Conservation (phyloP, 1,140 invertebrate genomes). For the Kradibia gibbosae region DNA sequence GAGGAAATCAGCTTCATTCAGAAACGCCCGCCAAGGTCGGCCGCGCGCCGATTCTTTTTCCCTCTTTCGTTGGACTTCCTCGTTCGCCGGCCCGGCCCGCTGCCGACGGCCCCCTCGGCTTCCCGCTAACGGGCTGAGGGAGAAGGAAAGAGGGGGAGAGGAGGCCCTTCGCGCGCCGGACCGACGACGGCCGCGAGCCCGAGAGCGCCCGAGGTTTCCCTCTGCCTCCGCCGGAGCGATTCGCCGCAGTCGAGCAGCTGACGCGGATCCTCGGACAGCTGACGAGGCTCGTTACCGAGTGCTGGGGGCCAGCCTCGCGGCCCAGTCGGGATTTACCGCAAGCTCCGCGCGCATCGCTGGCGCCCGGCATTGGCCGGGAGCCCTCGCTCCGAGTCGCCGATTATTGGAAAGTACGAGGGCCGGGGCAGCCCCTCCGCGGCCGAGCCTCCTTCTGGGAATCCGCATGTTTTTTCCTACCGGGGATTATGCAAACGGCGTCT, state of each 20-base stretch:
- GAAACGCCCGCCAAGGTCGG: slow-evolving; percentile 30
- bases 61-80: background rate
- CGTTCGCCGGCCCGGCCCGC: too few species aligned
- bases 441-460: background rate
- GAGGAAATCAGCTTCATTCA: slow-evolving; percentile 46
- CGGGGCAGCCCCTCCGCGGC: background rate
- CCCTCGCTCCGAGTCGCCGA: too few species aligned
- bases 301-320: background rate
- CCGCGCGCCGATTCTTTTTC: background rate
- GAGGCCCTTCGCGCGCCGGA: background rate
- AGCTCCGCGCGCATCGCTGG: background rate
- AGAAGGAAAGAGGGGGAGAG: too few species aligned
- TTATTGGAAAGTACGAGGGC: background rate
- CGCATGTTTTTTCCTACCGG: background rate
- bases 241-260: slow-evolving; percentile 22
- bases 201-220: background rate
- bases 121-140: too few species aligned
- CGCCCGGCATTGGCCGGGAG: background rate
- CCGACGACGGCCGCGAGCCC: too few species aligned
- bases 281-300: too few species aligned
- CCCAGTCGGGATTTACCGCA: background rate
- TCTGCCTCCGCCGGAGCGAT: too few species aligned
- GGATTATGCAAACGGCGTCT: slow-evolving; percentile 7
- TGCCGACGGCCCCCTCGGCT: background rate
- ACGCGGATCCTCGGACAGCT: background rate